Conservation (phyloP, 2,797 vertebrate genomes). For the Parauchenoglanis punctatus region DNA sequence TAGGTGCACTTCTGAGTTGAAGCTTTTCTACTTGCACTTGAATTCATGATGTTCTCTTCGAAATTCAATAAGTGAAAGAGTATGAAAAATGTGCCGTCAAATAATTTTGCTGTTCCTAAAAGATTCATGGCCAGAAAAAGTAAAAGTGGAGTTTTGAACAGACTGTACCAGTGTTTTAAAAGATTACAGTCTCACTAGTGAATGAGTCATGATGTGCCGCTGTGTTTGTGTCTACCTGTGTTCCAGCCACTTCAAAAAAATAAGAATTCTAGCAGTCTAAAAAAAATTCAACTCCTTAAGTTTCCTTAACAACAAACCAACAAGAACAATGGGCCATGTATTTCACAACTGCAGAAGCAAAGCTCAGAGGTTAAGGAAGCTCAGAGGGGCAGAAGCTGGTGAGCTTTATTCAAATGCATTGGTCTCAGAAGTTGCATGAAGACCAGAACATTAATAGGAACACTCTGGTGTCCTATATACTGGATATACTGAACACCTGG, state of each 20-base stretch:
- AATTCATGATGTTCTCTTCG: neutral
- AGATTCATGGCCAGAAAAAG: neutral
- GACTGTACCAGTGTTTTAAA: conserved; percentile 19
- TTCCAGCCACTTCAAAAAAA: neutral
- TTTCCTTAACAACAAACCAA: neutral
- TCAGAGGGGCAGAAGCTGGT: neutral
- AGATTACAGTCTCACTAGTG: neutral
- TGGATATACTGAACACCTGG: neutral
- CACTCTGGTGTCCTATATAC: neutral
- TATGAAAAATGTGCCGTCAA: neutral
- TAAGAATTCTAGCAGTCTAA: neutral
- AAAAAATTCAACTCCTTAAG: neutral
- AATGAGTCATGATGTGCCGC: conserved; percentile 15
- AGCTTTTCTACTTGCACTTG: neutral
- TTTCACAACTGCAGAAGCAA: neutral
- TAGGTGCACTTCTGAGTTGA: neutral
- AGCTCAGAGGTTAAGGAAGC: neutral
- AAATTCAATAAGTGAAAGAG: neutral
- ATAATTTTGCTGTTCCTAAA: neutral
- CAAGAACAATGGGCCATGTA: neutral
- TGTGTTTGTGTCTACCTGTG: neutral
- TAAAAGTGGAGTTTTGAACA: conserved; percentile 6
- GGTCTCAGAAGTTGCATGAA: neutral
- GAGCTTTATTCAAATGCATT: neutral
- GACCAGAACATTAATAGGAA: neutral